phyloP scores from a whole-genome alignment of 2,888 invertebrate species.

The Homarus gammarus region DNA sequence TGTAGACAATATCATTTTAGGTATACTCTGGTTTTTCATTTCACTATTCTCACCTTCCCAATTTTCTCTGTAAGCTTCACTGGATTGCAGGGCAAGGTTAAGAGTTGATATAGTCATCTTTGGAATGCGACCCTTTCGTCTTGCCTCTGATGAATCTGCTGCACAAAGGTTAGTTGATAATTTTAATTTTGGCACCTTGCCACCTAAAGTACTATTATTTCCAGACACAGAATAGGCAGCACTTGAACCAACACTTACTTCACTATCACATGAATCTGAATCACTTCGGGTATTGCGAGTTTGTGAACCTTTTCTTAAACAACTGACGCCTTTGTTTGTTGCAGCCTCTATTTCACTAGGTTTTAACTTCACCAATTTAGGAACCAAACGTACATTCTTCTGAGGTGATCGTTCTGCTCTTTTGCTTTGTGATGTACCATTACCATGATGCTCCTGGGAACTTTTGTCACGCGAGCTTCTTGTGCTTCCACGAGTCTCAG shows the following conservation, averaged over 20 bases:
- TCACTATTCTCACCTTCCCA: conserved; percentile 44
- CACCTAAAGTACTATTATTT: conserved; percentile 44
- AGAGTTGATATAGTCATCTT: conserved; percentile 81
- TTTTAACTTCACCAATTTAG: conserved; percentile 74
- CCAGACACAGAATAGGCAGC: conserved; percentile 53
- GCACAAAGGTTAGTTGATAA: conserved; percentile 51
- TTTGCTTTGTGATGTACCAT: conserved; percentile 16
- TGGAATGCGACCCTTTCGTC: conserved; percentile 80
- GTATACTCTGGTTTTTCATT: conserved; percentile 51
- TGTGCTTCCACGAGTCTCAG: conserved; percentile 37
- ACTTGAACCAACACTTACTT: conserved; percentile 44
- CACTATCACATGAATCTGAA: conserved; percentile 56
- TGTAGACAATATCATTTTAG: conserved; percentile 67
- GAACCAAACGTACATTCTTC: conserved; percentile 63
- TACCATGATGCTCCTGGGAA: conserved; percentile 40
- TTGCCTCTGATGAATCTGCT: conserved; percentile 36
- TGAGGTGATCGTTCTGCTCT: conserved; percentile 41
- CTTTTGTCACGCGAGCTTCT: conserved; percentile 38
- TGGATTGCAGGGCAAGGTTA: conserved; percentile 81
- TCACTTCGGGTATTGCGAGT: conserved; percentile 51
- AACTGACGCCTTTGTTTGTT: conserved; percentile 62
- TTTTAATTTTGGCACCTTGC: conserved; percentile 67
- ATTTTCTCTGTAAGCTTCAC: conserved; percentile 81
- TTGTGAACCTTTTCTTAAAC: conserved; percentile 39
- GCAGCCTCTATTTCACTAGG: conserved; percentile 75